Evolutionary conservation across 2,113 vertebrate genomes (phyloP), one percentile per base, ranked within the genome.

Genomic region (Columba janthina): DNA sequence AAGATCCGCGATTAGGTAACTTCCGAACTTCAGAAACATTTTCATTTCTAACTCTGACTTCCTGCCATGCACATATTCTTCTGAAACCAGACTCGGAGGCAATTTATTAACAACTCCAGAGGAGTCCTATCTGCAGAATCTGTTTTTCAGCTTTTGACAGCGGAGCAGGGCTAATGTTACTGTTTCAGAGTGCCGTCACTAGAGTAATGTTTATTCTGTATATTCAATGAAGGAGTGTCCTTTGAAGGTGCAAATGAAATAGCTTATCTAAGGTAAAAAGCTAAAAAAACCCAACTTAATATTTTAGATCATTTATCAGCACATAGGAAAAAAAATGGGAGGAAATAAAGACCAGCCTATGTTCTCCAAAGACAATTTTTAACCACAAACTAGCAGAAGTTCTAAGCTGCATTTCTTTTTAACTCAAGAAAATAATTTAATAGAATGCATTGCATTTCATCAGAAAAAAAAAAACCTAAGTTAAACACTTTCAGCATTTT

Each of bases 41-140:
- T 88, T 77, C 83, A 58, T 94, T 88, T 94, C 84, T 81, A 34
- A 79, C 84, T 92, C 75, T 80, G 90, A 66, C 74, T 91, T 84
- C 90, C 91, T 93, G 67, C 85, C 93, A 91, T 12, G 38, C 79
- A 92, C 66, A 29, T 31, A 61, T 62, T 75, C 83, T 89, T 92
- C 88, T 57, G 17, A 56, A 71, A 76, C n/a, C 15, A 85, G 26
- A 74, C 89, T 96, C 73, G 0, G 12, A 94, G 91, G 69, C 88
- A 91, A 93, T 66, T 89, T 86, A 93, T 90, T 94, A 95, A 61
- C 75, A 90, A 62, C 81, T 96, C 85, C 66, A 76, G 84, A 86
- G 88, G 54, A 94, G 71, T 72, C 48, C 65, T 91, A 89, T 64
- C 85, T 89, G 66, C 82, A 88, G 80, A 60, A 90, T 89, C 79